phyloP scores from a whole-genome alignment of 2,797 vertebrate genomes.

The Coreius guichenoti region DNA sequence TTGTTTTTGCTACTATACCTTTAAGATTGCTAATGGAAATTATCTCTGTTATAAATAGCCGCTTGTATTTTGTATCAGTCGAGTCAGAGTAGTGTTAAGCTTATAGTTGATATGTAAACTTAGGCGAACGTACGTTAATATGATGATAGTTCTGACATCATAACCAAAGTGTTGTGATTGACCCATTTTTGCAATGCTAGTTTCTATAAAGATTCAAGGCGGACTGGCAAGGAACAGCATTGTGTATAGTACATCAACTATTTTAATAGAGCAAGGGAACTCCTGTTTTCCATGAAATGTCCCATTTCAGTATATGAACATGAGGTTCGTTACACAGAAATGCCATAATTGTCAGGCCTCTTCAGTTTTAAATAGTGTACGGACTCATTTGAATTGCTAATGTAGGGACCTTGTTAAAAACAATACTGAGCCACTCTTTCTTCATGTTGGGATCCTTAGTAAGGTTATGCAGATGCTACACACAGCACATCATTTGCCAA shows the following conservation, averaged over 20 bases:
- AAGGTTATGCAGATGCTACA: background rate
- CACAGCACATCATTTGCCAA: background rate
- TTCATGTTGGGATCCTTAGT: background rate
- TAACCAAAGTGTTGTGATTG: background rate
- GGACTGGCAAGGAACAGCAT: background rate
- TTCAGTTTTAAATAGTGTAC: conserved; percentile 1
- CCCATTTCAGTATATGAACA: conserved; percentile 1
- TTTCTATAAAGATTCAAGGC: background rate
- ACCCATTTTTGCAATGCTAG: background rate
- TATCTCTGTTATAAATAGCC: background rate
- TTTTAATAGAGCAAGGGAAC: background rate
- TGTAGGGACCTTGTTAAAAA: conserved; percentile 14
- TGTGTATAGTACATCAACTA: background rate
- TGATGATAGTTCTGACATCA: background rate
- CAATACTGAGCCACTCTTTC: background rate
- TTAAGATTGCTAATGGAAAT: background rate
- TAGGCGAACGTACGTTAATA: background rate
- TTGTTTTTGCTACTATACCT: background rate
- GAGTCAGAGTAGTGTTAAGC: background rate
- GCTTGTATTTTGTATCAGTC: too few relatives aligned
- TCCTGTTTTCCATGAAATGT: background rate
- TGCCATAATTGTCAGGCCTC: background rate
- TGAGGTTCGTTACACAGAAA: background rate
- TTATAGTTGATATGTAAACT: background rate
- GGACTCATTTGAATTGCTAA: conserved; percentile 15